Evolutionary conservation across 1,140 invertebrate species (phyloP).

Genomic region (Dicyema japonicum): DNA sequence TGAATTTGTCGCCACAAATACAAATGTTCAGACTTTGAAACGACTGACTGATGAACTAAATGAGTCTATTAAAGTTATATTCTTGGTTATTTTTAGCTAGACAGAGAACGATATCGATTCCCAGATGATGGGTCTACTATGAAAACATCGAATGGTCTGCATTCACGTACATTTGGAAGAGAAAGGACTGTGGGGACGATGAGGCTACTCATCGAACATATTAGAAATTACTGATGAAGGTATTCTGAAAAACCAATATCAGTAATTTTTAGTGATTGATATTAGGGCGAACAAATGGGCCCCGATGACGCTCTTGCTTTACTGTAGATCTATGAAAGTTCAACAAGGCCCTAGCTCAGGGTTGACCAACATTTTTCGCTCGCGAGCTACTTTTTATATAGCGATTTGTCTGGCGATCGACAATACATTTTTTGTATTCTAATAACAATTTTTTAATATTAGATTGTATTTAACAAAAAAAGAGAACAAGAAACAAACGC

Average conservation of each 20-base stretch:
- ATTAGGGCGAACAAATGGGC: conserved; percentile 33
- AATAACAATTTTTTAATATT: too few species aligned
- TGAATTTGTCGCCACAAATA: conserved; percentile 84
- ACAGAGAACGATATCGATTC: conserved; percentile 82
- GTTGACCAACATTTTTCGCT: too few species aligned
- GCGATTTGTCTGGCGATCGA: too few species aligned
- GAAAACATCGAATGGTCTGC: conserved; percentile 98
- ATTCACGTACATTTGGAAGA: conserved; percentile 86
- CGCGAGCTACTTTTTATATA: too few species aligned
- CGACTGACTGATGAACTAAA: too few species aligned
- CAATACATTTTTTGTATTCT: too few species aligned
- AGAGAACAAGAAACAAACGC: too few species aligned
- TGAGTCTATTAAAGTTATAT: too few species aligned
- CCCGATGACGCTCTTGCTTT: conserved; percentile 70
- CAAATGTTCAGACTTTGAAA: conserved; percentile 83
- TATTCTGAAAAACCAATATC: conserved; percentile 69
- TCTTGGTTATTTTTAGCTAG: too few species aligned
- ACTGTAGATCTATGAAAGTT: conserved; percentile 75
- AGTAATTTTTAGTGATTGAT: conserved; percentile 4
- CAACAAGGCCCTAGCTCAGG: conserved; percentile 58
- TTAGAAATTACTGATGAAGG: conserved; percentile 64
- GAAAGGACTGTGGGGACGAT: conserved; percentile 86
- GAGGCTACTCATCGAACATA: conserved; percentile 67
- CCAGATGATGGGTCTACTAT: conserved; percentile 79
- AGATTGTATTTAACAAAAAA: too few species aligned